Base-by-base conservation (phyloP, 2,113 vertebrate genomes). In the Butorides virescens region DNA sequence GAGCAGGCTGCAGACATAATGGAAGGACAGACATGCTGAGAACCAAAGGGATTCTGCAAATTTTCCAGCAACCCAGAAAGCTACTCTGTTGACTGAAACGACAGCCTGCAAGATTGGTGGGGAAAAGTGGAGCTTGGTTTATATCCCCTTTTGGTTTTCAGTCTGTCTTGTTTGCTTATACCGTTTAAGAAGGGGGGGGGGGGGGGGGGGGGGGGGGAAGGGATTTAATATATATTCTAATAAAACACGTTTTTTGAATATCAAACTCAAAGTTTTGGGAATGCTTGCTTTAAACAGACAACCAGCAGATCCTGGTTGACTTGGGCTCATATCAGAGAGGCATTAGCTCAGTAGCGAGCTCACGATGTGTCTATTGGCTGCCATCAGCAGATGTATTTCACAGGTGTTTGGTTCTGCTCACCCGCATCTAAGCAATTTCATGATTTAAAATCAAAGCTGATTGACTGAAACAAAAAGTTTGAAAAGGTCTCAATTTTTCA, bases 391-490 rank as follows among this genome's bases (percentile, higher is more conserved):
- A 61, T 85, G 62, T 25, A 58, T 89, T 88, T 89, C 85, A 93
- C 70, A 94, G 77, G 84, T 82, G 83, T 91, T 88, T 84, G n/a
- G 36, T 85, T 88, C 92, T 78, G 62, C 88, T 93, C 83, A 84
- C 36, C 56, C 80, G 46, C 59, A 92, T 56, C 70, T 53, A 70
- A 92, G 61, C 34, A 92, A 93, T 87, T 85, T 87, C 52, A 53
- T 36, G 36, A 95, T 92, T 94, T 95, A 81, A 95, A 94, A 92
- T 87, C 72, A 91, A 85, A 89, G 55, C 42, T 42, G 50, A 96
- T 89, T 79, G 73, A 93, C 56, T 81, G 88, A 94, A 94, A 92
- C 53, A 92, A 86, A 53, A 96, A 92, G 56, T 92, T 78, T 75
- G 52, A 72, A 92, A 49, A 93, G 68, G 68, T 81, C 68, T 74